Conservation (phyloP, 2,888 invertebrate genomes). For the Steromphala cineraria region DNA sequence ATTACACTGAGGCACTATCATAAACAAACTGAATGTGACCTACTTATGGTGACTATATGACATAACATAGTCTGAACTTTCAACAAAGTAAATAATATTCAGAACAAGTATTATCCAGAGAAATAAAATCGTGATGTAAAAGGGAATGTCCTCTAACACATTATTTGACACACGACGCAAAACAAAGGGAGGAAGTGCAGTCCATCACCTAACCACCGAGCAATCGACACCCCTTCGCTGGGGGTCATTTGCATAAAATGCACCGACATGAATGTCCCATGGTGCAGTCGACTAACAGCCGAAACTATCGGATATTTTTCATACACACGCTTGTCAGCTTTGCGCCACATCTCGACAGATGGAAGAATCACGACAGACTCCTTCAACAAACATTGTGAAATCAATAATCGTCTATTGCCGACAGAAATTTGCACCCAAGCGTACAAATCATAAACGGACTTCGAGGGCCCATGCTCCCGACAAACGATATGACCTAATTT, state of each 20-base stretch:
- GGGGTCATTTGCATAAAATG: conserved; percentile 55
- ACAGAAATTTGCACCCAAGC: not conserved
- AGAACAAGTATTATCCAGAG: too few species aligned
- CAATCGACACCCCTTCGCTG: conserved; percentile 47
- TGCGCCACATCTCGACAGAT: not conserved
- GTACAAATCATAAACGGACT: conserved; percentile 16
- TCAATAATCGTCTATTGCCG: conserved; percentile 7
- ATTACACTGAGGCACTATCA: too few species aligned
- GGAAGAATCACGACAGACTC: conserved; percentile 7
- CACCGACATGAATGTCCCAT: conserved; percentile 27
- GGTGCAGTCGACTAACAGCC: conserved; percentile 1
- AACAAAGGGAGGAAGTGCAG: conserved; percentile 13
- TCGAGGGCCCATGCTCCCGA: not conserved
- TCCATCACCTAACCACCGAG: conserved; percentile 28
- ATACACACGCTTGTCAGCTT: not conserved
- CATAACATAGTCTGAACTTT: too few species aligned
- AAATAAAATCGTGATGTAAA: not conserved
- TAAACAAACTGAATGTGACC: too few species aligned
- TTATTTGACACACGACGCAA: not conserved
- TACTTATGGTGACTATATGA: too few species aligned
- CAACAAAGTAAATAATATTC: too few species aligned
- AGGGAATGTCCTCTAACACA: not conserved
- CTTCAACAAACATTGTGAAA: conserved; percentile 5
- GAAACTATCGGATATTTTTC: conserved; percentile 4
- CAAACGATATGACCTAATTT: conserved; percentile 12